A percentile compares a stretch with the other conserved stretches of the same genome.
Evolutionary conservation across 2,113 vertebrate species (phyloP).

Genomic region (Formicarius rufipectus): DNA sequence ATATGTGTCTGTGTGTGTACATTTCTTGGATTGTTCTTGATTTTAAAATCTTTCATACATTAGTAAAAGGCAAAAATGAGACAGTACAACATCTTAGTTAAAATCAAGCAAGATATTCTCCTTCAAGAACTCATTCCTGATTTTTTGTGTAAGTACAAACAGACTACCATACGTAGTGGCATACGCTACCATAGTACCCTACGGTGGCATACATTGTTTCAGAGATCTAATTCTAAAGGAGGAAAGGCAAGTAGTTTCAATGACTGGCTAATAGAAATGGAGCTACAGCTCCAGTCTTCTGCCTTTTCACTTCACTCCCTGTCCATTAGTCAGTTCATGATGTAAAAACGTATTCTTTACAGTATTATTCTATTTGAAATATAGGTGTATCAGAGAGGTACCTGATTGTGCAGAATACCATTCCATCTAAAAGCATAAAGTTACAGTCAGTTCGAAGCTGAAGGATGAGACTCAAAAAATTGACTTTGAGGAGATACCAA

Average conservation of each 20-base stretch:
- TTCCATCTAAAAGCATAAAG: neutral
- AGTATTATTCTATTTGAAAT: neutral
- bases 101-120: neutral
- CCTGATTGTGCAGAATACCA: neutral
- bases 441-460: neutral
- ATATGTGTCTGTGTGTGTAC: accelerated
- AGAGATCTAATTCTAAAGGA: neutral
- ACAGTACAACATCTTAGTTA: neutral
- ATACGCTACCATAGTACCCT: too few relatives aligned
- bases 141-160: neutral
- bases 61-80: neutral
- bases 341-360: neutral
- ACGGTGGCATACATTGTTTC: neutral
- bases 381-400: neutral
- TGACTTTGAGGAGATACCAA: neutral
- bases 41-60: neutral
- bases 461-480: neutral
- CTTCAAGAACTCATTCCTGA: neutral
- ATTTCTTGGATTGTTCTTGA: neutral
- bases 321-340: neutral
- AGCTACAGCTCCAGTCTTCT: neutral
- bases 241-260: neutral
- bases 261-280: neutral
- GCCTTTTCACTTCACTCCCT: neutral
- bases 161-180: neutral